Evolutionary conservation across 2,113 vertebrate species (phyloP).

Genomic region (Brachionichthys hirsutus): DNA sequence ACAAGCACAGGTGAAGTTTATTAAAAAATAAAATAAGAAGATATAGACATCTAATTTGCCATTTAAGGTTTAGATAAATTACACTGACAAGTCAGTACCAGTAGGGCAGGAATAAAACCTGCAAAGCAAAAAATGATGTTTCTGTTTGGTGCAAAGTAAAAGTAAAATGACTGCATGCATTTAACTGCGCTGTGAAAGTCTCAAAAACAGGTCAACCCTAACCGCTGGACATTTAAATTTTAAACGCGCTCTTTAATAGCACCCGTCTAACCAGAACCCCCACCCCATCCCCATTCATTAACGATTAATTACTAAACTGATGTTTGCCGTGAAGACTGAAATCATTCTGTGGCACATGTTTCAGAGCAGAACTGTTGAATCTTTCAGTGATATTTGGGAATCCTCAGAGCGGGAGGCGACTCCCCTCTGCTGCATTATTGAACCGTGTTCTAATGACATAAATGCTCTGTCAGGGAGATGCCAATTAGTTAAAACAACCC

Average conservation of each 20-base stretch:
- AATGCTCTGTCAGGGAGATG: conserved; percentile 38
- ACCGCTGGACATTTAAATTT: neutral
- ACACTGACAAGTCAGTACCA: neutral
- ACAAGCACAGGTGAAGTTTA: too few species aligned
- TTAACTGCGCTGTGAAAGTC: neutral
- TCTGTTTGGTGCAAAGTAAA: neutral
- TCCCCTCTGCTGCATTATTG: conserved; percentile 64
- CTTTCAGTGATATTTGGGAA: conserved; percentile 48
- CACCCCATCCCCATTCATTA: neutral
- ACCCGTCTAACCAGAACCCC: neutral
- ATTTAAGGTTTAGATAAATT: neutral
- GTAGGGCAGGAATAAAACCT: neutral
- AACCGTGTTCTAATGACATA: conserved; percentile 60
- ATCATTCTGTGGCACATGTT: conserved; percentile 27
- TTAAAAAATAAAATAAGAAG: too few species aligned
- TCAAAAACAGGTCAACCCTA: neutral
- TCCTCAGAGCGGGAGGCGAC: conserved; percentile 30
- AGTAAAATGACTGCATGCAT: conserved; percentile 17
- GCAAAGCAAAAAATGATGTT: too few species aligned
- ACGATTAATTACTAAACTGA: neutral
- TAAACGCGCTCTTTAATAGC: neutral
- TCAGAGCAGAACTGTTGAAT: conserved; percentile 30
- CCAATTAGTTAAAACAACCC: conserved; percentile 69
- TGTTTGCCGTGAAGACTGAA: conserved; percentile 11
- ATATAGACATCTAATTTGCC: neutral